phyloP scores from a whole-genome alignment of 1,140 invertebrate genomes.

The Rhagoletis pomonella region DNA sequence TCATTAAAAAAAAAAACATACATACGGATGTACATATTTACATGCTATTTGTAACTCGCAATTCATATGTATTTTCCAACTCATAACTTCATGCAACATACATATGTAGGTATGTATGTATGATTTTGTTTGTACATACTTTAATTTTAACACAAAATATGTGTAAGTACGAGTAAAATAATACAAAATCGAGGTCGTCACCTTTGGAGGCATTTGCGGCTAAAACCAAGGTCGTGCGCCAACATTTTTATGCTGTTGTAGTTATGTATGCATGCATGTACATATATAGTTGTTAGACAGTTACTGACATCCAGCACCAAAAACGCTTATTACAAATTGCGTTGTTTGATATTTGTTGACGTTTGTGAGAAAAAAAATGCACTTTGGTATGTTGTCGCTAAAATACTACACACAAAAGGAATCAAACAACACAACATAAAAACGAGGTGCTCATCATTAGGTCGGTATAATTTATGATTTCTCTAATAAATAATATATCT shows the following conservation, averaged over 20 bases:
- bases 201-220: conserved; percentile 41
- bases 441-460: not conserved
- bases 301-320: conserved; percentile 19
- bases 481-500: no score
- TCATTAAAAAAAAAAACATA: no score
- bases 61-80: not conserved
- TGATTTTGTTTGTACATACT: not conserved
- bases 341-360: not conserved
- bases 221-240: conserved; percentile 11
- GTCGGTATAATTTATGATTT: no score
- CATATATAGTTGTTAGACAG: not conserved
- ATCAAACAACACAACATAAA: not conserved
- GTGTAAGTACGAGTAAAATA: not conserved
- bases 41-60: no score
- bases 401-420: not conserved
- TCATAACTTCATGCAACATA: not conserved
- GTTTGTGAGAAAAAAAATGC: not conserved
- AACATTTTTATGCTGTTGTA: not conserved
- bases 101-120: not conserved
- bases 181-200: conserved; percentile 39
- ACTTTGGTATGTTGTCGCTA: not conserved
- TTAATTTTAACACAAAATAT: not conserved
- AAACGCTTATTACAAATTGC: conserved; percentile 22
- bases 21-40: no score
- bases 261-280: no score